Evolutionary conservation across 1,140 invertebrate genomes (phyloP).

Genomic region (Tigriopus japonicus): DNA sequence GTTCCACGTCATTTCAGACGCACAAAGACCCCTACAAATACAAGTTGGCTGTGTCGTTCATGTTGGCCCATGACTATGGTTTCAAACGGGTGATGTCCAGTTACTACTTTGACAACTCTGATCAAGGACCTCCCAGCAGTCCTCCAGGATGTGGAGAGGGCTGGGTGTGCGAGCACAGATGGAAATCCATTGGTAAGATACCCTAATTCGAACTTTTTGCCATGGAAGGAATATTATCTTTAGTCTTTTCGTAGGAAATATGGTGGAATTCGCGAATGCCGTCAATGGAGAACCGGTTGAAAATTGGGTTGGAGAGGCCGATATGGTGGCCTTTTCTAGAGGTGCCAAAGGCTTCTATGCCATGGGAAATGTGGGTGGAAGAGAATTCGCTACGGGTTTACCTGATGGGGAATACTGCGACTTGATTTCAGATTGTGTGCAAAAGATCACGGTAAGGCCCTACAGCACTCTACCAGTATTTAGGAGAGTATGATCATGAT

Average conservation of each 20-base stretch:
- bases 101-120: slow-evolving; percentile 27
- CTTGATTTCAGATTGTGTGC: slow-evolving; percentile 34
- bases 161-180: slow-evolving; percentile 77
- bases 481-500: no score
- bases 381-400: slow-evolving; percentile 39
- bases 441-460: background rate
- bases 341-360: slow-evolving; percentile 5
- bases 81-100: slow-evolving; percentile 55
- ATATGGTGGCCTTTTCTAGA: slow-evolving; percentile 5
- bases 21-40: slow-evolving; percentile 25
- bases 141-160: slow-evolving; percentile 47
- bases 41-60: slow-evolving; percentile 51
- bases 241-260: slow-evolving; percentile 30
- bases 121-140: slow-evolving; percentile 43
- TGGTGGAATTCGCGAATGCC: slow-evolving; percentile 21
- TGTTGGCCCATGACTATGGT: slow-evolving; percentile 55
- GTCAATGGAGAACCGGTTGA: slow-evolving; percentile 12
- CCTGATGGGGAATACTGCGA: slow-evolving; percentile 64
- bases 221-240: background rate
- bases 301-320: background rate
- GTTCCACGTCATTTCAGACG: slow-evolving; percentile 13
- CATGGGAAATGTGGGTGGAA: slow-evolving; percentile 4
- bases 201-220: background rate
- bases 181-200: slow-evolving; percentile 41
- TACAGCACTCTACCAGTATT: no score